Evolutionary conservation across 1,140 invertebrate species (phyloP), one percentile per base, ranked within the genome.

Genomic region (Amyelois transitella): DNA sequence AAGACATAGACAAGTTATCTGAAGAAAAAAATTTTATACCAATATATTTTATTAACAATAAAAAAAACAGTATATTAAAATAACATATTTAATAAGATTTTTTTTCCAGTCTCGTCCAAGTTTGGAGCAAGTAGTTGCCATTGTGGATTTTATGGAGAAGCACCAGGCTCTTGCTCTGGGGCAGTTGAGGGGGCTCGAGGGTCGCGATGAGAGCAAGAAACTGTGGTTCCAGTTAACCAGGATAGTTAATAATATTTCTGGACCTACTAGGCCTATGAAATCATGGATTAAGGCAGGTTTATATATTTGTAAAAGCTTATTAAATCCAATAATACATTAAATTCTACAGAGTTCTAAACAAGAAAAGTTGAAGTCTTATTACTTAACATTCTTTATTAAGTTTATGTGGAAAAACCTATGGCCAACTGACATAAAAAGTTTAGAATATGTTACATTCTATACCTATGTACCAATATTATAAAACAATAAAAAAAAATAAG

Each of bases 71-170:
- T 28, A 6, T 28, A 28, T 10, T 18, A 28, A 44, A 18, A 6
- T 38, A 48, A 47, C 10, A 21, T 28, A 6, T 22, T n/a, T n/a
- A 14, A 45, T 44, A 21, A 28, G 20, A n/a, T 56, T 38, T 48
- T 52, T 18, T 65, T 75, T 72, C 28, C 58, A 84, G 83, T 74
- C 78, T n/a, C 69, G 84, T 20, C 84, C 84, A 19, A 85, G 75
- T 43, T 24, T 82, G 14, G 81, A 85, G 50, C 84, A 87, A 63
- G 78, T 87, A 12, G 61, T 78, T 18, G 79, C 84, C 0, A 84
- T 87, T 44, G 75, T 86, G 5, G 77, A 83, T 25, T 88, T 88
- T 58, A 85, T 86, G 84, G 82, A 86, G 60, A 77, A 85, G 44
- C 81, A 88, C 53, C 75, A 72, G 44, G 58, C 66, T 1, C 60